Percentiles rank a stretch among this genome's conserved stretches.
These are phyloP conservation scores for Aporophyla nigra DNA, from an alignment of 2,888 invertebrate species.

Conservation along the genomic window DNA sequence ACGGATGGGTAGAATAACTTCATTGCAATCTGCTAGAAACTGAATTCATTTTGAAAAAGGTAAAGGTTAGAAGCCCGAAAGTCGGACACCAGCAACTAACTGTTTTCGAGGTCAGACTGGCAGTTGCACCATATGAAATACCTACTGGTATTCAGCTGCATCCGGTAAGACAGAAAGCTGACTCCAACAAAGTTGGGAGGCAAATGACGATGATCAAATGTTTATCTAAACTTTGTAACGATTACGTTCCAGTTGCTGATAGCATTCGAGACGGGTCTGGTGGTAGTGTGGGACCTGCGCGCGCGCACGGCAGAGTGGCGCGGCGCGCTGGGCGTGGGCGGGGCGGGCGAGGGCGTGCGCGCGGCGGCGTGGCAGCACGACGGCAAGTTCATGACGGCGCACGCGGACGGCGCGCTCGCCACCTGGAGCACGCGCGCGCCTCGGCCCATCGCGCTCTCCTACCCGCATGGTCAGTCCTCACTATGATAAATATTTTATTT, in stretches of 20 bases:
- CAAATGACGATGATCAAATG: background rate
- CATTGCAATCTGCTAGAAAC: background rate
- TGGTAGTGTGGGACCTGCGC: conserved; percentile 99
- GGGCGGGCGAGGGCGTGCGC: conserved; percentile 94
- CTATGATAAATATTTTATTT: too few species aligned
- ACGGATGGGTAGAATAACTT: background rate
- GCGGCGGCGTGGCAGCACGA: conserved; percentile 99
- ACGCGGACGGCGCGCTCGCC: conserved; percentile 98
- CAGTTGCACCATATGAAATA: background rate
- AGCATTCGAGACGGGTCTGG: conserved; percentile 98
- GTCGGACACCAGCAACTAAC: background rate
- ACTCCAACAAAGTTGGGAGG: background rate
- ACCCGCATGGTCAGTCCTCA: conserved; percentile 95
- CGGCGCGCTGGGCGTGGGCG: conserved; percentile 95
- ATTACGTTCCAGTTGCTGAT: conserved; percentile 94
- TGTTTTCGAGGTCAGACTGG: background rate
- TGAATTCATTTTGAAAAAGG: background rate
- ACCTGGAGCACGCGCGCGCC: conserved; percentile 97
- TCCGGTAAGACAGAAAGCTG: too few species aligned
- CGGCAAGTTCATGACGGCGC: conserved; percentile 99
- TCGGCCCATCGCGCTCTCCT: conserved; percentile 95
- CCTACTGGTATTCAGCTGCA: background rate
- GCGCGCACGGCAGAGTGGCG: conserved; percentile 96
- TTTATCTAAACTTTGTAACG: background rate
- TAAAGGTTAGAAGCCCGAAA: background rate